These are phyloP conservation scores for Sebastes taczanowskii DNA, from an alignment of 2,797 vertebrate genomes.

Conservation along the genomic window DNA sequence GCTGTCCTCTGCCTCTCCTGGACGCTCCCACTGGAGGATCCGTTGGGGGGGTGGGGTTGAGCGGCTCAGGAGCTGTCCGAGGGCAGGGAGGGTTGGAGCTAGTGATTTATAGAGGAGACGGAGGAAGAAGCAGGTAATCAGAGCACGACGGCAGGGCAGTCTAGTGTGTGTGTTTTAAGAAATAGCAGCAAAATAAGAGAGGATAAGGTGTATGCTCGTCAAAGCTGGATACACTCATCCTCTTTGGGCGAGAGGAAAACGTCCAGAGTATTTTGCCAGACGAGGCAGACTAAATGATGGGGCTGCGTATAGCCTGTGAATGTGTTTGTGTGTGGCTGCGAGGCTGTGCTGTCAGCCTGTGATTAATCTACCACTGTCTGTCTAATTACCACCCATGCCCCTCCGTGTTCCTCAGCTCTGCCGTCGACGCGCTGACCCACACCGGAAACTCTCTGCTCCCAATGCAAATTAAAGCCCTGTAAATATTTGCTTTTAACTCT, in stretches of 20 bases:
- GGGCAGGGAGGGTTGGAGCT: constrained; percentile 2
- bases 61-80: constrained; percentile 19
- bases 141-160: constrained; percentile 41
- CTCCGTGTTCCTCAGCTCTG: constrained; percentile 40
- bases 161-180: constrained; percentile 17
- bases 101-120: constrained; percentile 52
- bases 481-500: constrained; percentile 85
- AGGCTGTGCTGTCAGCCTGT: constrained; percentile 61
- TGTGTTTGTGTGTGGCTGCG: constrained; percentile 41
- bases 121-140: constrained; percentile 45
- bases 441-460: constrained; percentile 46
- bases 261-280: constrained; percentile 15
- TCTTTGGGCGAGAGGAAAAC: constrained; percentile 6
- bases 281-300: constrained; percentile 26
- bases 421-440: constrained; percentile 65
- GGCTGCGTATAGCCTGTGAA: constrained; percentile 7
- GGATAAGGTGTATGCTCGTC: not conserved
- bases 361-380: constrained; percentile 75
- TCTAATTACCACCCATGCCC: constrained; percentile 74
- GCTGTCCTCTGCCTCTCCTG: constrained; percentile 41
- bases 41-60: not conserved
- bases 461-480: constrained; percentile 76
- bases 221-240: constrained; percentile 18
- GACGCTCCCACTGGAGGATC: constrained; percentile 24
- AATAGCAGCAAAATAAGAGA: not conserved